Base-by-base conservation (phyloP, 2,888 invertebrate species). In the Allophyes oxyacanthae region DNA sequence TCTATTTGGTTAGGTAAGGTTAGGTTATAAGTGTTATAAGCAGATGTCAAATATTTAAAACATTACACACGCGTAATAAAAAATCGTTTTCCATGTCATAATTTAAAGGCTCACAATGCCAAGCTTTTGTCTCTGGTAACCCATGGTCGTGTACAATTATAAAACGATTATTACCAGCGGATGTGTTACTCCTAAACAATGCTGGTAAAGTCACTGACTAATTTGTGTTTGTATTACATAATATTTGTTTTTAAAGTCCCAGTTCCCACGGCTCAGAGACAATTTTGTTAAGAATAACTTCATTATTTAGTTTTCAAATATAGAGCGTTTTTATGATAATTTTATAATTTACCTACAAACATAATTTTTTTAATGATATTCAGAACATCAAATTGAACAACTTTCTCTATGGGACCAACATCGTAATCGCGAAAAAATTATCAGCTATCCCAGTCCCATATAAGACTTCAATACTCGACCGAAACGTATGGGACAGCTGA, bases 81-180 rank as follows among this genome's bases (percentile, higher is more conserved):
- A 20, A 20, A 20, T 3, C 14, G 6, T 32, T 15, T 41, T 59
- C 33, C 48, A 32, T 59, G 62, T 75, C 64, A 77, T 75, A 75
- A 63, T 55, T 55, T 30, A 40, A 48, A 77, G 74, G 61, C 77
- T 71, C 72, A 75, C 75, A 72, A 73, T 69, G 55, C 42, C 40
- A 40, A 52, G 71, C 61, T 71, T 77, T 77, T 78, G 82, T 78
- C 60, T 77, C 61, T 34, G 52, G 72, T 48, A 66, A 28, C 30
- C 66, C 78, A 78, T 60, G 75, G 72, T 44, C 65, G 42, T 32
- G 55, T 75, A 65, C 73, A 81, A 88, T 89, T 88, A 88, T 85
- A 88, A 81, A 78, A 65, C 74, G 82, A 86, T 88, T 85, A 87
- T 32, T 67, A 63, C 56, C 43, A 55, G 66, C 79, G 79, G 78